Conservation (phyloP, 2,888 invertebrate genomes). For the Ephialtes manifestator region DNA sequence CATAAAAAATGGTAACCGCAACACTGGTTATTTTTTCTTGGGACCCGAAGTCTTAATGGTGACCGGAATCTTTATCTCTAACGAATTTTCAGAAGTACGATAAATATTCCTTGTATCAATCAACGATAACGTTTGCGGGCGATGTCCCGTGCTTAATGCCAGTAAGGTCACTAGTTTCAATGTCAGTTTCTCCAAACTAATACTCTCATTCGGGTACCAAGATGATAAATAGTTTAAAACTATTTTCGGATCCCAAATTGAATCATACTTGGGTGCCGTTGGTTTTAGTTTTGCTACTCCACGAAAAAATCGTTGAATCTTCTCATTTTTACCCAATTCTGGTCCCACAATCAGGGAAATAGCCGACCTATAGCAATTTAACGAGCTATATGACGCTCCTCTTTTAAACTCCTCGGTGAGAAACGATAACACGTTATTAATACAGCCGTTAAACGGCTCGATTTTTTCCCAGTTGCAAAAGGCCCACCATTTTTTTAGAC, state of each 20-base stretch:
- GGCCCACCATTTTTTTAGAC: constrained; percentile 12
- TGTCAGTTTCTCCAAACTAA: constrained; percentile 63
- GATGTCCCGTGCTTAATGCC: constrained; percentile 67
- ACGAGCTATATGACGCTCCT: constrained; percentile 7
- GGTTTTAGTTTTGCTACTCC: constrained; percentile 5
- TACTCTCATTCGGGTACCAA: constrained; percentile 31
- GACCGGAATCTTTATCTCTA: constrained; percentile 73
- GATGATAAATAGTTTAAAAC: constrained; percentile 63
- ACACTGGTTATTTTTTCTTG: constrained; percentile 31
- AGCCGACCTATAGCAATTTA: constrained; percentile 11
- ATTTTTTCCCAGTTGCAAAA: background rate
- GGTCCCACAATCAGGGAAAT: constrained; percentile 6
- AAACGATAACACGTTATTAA: constrained; percentile 8
- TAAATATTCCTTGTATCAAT: constrained; percentile 62
- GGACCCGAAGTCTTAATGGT: constrained; percentile 36
- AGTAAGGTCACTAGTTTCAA: constrained; percentile 64
- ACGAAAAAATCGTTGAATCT: constrained; percentile 9
- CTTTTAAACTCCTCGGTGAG: background rate
- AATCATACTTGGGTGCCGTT: constrained; percentile 59
- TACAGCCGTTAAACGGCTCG: background rate
- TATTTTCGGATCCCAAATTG: constrained; percentile 70
- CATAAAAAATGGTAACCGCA: constrained; percentile 24
- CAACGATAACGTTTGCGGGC: constrained; percentile 64
- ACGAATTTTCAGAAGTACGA: background rate
- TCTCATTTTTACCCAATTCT: background rate